Conservation (phyloP, 2,797 vertebrate species). For the Scomberomorus guttatus region DNA sequence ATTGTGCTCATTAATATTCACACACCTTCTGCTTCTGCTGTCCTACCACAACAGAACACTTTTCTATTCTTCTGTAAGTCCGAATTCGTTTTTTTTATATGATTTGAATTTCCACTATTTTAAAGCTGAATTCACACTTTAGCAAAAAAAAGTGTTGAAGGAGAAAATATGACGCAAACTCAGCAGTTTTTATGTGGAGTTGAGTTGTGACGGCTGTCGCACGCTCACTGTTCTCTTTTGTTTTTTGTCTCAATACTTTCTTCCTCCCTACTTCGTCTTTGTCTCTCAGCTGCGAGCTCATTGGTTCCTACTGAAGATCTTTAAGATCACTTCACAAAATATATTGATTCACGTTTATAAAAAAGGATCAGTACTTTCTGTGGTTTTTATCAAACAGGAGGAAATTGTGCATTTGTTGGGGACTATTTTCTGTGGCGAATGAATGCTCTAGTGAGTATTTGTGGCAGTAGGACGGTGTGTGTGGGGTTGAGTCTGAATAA, state of each 20-base stretch:
- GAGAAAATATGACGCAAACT: too few species aligned
- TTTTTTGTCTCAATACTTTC: neutral
- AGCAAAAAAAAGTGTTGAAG: neutral
- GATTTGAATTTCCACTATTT: neutral
- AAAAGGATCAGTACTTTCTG: neutral
- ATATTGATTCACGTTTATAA: too few species aligned
- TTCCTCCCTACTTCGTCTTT: neutral
- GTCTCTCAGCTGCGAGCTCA: neutral
- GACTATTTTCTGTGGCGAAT: slow-evolving; percentile 14
- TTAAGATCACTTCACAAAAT: neutral
- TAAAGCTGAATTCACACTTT: neutral
- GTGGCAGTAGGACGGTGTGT: neutral
- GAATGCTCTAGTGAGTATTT: neutral
- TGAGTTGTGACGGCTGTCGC: neutral
- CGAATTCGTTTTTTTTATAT: neutral
- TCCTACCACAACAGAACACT: neutral
- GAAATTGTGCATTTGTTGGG: neutral
- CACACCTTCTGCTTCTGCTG: slow-evolving; percentile 1
- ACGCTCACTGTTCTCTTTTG: neutral
- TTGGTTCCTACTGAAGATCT: neutral
- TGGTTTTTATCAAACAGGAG: neutral
- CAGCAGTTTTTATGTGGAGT: neutral
- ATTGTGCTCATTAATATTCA: slow-evolving; percentile 40
- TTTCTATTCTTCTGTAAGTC: neutral
- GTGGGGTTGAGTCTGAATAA: neutral